phyloP scores from a whole-genome alignment of 2,797 vertebrate genomes.

The Aplochiton taeniatus region DNA sequence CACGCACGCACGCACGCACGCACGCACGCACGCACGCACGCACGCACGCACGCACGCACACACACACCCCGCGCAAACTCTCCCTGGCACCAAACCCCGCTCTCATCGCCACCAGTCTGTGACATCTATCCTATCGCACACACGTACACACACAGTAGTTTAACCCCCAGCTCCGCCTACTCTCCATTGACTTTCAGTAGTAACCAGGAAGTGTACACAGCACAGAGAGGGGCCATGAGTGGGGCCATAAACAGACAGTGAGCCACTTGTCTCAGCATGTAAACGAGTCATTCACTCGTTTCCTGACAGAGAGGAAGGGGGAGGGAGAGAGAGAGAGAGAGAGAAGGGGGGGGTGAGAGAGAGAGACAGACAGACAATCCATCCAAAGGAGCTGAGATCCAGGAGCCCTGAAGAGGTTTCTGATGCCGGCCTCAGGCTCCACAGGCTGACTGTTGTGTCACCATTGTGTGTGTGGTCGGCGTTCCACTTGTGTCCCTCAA shows the following conservation, averaged over 20 bases:
- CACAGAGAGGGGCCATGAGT: conserved; percentile 43
- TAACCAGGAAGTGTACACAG: conserved; percentile 52
- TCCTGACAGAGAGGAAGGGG: conserved; percentile 37
- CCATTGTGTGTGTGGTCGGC: too few species aligned
- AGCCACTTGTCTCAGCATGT: conserved; percentile 52
- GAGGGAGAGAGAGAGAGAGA: conserved; percentile 7
- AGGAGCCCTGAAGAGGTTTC: too few species aligned
- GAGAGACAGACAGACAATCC: conserved; percentile 30
- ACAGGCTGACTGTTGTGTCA: too few species aligned
- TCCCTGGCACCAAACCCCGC: conserved; percentile 38
- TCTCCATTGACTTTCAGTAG: conserved; percentile 9
- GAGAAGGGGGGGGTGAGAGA: not conserved
- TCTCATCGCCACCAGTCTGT: conserved; percentile 46
- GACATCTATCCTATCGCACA: conserved; percentile 54
- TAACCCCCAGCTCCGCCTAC: conserved; percentile 14
- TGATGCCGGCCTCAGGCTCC: too few species aligned
- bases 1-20: conserved; percentile 13
- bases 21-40: conserved; percentile 2
- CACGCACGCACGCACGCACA: conserved; percentile 8
- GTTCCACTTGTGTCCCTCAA: too few species aligned
- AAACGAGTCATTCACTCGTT: conserved; percentile 57
- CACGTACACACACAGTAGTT: conserved; percentile 36
- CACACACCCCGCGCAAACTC: conserved; percentile 18
- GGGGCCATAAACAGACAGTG: conserved; percentile 61
- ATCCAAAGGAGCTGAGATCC: conserved; percentile 26